These are phyloP conservation scores for Gadopsis bispinosus DNA, from an alignment of 2,797 vertebrate genomes.

Conservation along the genomic window DNA sequence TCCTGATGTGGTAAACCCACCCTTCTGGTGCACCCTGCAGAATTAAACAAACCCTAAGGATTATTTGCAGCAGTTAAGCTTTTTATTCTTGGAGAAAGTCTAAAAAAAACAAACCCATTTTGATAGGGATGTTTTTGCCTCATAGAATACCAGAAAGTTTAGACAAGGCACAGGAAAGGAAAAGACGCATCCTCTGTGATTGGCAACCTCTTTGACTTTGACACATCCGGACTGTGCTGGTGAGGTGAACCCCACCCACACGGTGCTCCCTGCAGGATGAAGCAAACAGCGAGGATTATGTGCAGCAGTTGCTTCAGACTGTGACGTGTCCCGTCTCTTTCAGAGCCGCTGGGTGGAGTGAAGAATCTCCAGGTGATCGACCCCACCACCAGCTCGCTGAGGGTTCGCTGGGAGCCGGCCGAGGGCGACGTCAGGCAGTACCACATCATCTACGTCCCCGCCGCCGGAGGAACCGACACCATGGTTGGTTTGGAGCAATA, in stretches of 20 bases:
- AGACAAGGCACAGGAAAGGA: constrained; percentile 1
- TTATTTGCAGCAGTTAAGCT: constrained; percentile 15
- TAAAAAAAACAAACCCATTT: not conserved
- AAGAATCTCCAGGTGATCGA: constrained; percentile 93
- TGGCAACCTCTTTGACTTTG: not conserved
- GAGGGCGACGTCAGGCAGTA: constrained; percentile 95
- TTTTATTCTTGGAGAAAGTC: not conserved
- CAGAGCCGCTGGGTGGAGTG: constrained; percentile 91
- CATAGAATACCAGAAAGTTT: not conserved
- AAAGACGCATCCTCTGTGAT: constrained; percentile 17
- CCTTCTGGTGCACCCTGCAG: constrained; percentile 45
- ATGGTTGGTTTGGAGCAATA: constrained; percentile 76
- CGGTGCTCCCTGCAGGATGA: not conserved
- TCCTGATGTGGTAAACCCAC: constrained; percentile 38
- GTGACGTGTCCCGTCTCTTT: constrained; percentile 43
- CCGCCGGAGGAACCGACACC: constrained; percentile 85
- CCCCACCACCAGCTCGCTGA: constrained; percentile 92
- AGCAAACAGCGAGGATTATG: not conserved
- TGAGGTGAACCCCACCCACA: constrained; percentile 3
- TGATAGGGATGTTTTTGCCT: constrained; percentile 17
- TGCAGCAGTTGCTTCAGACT: not conserved
- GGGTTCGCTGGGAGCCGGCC: constrained; percentile 93
- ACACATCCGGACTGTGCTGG: constrained; percentile 24
- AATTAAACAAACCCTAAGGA: constrained; percentile 19
- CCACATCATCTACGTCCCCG: constrained; percentile 89